These are phyloP conservation scores for Chaetoderma sp. DNA, from an alignment of 2,888 invertebrate genomes.

Conservation along the genomic window DNA sequence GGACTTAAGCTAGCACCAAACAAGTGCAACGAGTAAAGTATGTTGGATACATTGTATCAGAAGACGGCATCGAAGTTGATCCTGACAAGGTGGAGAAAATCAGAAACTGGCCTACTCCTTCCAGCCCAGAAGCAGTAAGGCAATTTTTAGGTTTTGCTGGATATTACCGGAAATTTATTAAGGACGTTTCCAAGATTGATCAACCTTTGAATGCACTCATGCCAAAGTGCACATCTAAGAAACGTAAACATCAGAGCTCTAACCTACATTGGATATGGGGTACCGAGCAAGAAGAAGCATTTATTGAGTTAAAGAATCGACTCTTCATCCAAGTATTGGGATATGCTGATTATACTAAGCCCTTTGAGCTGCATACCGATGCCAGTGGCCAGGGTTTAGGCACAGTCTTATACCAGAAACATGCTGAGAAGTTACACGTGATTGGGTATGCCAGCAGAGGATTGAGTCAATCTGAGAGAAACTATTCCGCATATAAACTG, in stretches of 20 bases:
- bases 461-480: conserved; percentile 11
- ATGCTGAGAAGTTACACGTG: conserved; percentile 11
- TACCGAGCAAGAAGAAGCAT: conserved; percentile 17
- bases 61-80: conserved; percentile 31
- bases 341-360: conserved; percentile 20
- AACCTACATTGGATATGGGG: too few relatives aligned
- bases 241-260: too few relatives aligned
- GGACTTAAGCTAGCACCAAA: conserved; percentile 30
- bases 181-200: too few relatives aligned
- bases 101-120: conserved; percentile 12
- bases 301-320: conserved; percentile 12
- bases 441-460: conserved; percentile 26
- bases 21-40: conserved; percentile 30
- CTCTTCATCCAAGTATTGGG: conserved; percentile 23
- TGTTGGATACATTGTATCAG: conserved; percentile 26
- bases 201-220: too few relatives aligned
- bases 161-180: conserved; percentile 26
- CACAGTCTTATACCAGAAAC: conserved; percentile 28
- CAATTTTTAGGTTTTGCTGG: conserved; percentile 17
- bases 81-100: conserved; percentile 9
- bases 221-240: conserved; percentile 3
- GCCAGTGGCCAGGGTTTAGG: conserved; percentile 23
- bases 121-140: conserved; percentile 8
- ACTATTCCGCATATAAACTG: conserved; percentile 24
- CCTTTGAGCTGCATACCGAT: conserved; percentile 32